phyloP scores from a whole-genome alignment of 2,888 invertebrate species.

The Griposia aprilina region DNA sequence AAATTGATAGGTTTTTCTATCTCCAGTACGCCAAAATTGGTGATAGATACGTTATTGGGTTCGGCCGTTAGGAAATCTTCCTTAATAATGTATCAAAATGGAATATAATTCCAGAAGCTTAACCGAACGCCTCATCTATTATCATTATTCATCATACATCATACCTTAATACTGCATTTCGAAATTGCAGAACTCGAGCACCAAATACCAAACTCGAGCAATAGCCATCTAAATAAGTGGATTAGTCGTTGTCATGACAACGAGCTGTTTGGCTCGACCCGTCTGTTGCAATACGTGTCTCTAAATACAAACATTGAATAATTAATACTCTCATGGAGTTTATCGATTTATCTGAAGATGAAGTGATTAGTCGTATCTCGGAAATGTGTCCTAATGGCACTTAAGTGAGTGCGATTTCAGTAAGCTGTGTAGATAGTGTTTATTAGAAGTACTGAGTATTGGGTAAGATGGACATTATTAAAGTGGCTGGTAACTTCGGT shows the following conservation, averaged over 20 bases:
- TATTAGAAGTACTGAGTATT: background rate
- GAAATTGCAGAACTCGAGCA: constrained; percentile 20
- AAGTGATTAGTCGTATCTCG: constrained; percentile 42
- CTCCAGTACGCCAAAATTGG: too few species aligned
- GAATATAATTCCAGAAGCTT: background rate
- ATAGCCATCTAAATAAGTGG: constrained; percentile 35
- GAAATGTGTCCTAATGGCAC: constrained; percentile 20
- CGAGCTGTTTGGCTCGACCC: constrained; percentile 24
- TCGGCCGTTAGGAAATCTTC: background rate
- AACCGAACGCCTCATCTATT: constrained; percentile 15
- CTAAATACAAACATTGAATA: constrained; percentile 52
- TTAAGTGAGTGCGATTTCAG: constrained; percentile 7
- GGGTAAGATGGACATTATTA: background rate
- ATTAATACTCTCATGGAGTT: constrained; percentile 30
- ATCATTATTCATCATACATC: background rate
- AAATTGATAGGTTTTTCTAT: too few species aligned
- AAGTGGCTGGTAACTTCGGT: background rate
- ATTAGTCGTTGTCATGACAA: constrained; percentile 50
- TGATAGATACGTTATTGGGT: too few species aligned
- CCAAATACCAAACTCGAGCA: constrained; percentile 18
- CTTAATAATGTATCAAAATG: background rate
- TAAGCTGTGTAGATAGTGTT: background rate
- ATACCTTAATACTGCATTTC: constrained; percentile 25
- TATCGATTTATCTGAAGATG: constrained; percentile 18
- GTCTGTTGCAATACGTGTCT: constrained; percentile 11